Conservation (phyloP, 2,888 invertebrate genomes). For the Podabrus alpinus region DNA sequence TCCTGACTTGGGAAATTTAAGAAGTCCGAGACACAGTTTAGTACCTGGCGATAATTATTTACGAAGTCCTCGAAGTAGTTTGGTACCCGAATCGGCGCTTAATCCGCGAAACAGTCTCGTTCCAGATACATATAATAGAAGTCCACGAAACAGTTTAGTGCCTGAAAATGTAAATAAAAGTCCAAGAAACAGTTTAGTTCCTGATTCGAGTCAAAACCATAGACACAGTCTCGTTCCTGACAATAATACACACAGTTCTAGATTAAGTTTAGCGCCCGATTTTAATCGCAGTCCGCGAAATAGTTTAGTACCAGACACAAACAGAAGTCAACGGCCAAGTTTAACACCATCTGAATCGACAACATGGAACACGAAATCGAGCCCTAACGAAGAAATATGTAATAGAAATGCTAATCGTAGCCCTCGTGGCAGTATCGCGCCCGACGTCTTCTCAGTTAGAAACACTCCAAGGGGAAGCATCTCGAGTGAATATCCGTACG, state of each 20-base stretch:
- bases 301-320: conserved; percentile 57
- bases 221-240: conserved; percentile 69
- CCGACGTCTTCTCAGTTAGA: conserved; percentile 59
- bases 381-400: conserved; percentile 49
- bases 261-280: conserved; percentile 52
- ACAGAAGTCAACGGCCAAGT: conserved; percentile 61
- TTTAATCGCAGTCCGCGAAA: conserved; percentile 60
- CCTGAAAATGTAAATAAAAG: conserved; percentile 61
- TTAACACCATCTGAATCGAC: conserved; percentile 64
- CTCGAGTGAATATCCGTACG: conserved; percentile 46
- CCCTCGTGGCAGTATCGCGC: conserved; percentile 59
- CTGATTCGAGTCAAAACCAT: conserved; percentile 56
- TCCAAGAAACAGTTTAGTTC: conserved; percentile 57
- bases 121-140: conserved; percentile 61
- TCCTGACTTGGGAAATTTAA: conserved; percentile 59
- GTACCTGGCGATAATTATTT: conserved; percentile 64
- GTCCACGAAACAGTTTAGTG: conserved; percentile 64
- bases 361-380: conserved; percentile 61
- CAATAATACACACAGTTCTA: conserved; percentile 50
- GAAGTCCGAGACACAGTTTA: conserved; percentile 60
- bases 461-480: conserved; percentile 66
- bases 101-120: conserved; percentile 65
- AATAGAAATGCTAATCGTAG: conserved; percentile 61
- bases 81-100: conserved; percentile 62
- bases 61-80: conserved; percentile 64